Percentiles rank a stretch among this genome's conserved stretches.
These are phyloP conservation scores for Pogonocherus hispidulus DNA, from an alignment of 2,888 invertebrate species.

Conservation along the genomic window DNA sequence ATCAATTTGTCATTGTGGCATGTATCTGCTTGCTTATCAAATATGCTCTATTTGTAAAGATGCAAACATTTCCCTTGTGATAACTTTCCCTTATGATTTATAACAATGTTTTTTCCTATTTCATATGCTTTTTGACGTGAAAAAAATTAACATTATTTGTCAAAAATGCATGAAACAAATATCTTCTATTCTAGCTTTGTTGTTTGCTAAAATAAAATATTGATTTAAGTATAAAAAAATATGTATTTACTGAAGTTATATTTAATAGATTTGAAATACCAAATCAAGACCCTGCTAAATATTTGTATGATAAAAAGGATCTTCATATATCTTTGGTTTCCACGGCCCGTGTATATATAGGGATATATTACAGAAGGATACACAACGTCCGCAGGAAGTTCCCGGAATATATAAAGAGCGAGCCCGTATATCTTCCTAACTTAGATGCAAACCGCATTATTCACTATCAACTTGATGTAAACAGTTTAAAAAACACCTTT, in stretches of 20 bases:
- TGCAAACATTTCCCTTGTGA: no score
- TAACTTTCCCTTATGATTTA: no score
- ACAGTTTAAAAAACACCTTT: not conserved
- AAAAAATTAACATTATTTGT: no score
- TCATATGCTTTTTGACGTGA: no score
- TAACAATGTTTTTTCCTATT: no score
- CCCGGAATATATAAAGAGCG: not conserved
- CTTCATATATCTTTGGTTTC: not conserved
- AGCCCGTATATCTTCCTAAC: constrained; percentile 5
- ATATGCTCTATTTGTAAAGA: no score
- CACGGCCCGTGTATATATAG: not conserved
- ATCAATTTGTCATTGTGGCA: no score
- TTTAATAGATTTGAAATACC: not conserved
- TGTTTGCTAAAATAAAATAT: no score
- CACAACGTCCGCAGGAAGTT: constrained; percentile 9
- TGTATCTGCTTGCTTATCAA: no score
- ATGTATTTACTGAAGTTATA: not conserved
- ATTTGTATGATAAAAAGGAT: not conserved
- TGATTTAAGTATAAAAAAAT: not conserved
- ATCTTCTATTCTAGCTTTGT: no score
- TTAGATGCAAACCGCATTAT: constrained; percentile 16
- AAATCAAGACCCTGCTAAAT: not conserved
- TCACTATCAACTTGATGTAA: constrained; percentile 3
- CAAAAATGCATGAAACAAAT: no score
- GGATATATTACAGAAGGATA: not conserved